Evolutionary conservation across 2,113 vertebrate species (phyloP), one percentile per base, ranked within the genome.

Genomic region (Zosterops pallidus): DNA sequence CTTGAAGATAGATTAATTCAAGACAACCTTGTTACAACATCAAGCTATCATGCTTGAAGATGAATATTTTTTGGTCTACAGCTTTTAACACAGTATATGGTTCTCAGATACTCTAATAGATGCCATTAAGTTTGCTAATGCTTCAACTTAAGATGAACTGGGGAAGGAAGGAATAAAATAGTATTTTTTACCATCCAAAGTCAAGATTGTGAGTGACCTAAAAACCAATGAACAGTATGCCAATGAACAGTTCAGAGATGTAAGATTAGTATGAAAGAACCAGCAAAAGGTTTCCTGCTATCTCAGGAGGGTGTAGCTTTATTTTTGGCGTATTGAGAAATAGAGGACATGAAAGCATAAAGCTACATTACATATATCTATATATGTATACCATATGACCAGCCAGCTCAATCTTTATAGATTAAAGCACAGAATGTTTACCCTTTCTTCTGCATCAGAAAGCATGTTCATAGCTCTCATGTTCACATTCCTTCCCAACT

Each of bases 391-490:
- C 23, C 24, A 26, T 21, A 78, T 9, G 33, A 29, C 20, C 52
- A 83, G 46, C 24, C 22, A 63, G 60, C 20, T 29, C 25, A 52
- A 8, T 23, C 14, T 77, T 33, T 50, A n/a, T 14, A 84, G 4
- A 24, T 42, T 68, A 78, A 90, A 94, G 12, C 12, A 62, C 13
- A 76, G 77, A 46, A 31, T 14, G 12, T 85, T 94, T 93, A 99
- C 99, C 98, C 97, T 98, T 74, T 99, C 99, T 84, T 99, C 99
- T 1, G 98, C 98, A 78, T 99, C 98, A 17, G 98, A 98, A 77
- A 99, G 96, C 97, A 99, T 98, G 92, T 96, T 99, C 98, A 99
- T 98, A 79, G 99, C 99, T 94, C 97, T 98, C 91, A 98, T 98
- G 79, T 99, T 99, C 96, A 99, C 98, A 15, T 97, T 99, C 53